phyloP scores from a whole-genome alignment of 2,888 invertebrate species.

The Pandemis cinnamomeana region DNA sequence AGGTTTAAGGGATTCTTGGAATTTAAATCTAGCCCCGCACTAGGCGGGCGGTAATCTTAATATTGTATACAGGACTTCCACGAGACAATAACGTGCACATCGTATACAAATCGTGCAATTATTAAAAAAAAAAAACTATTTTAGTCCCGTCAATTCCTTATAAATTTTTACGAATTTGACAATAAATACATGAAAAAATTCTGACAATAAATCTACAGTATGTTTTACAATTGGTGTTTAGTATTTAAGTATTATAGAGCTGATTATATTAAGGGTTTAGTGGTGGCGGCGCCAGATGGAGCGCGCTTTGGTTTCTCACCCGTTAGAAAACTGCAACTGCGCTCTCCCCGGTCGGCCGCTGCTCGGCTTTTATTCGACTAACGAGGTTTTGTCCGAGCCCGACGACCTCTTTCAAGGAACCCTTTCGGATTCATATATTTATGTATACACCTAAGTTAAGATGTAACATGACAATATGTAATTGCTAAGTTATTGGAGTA shows the following conservation, averaged over 20 bases:
- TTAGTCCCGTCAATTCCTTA: slow-evolving; percentile 70
- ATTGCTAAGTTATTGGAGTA: slow-evolving; percentile 26
- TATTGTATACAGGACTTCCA: slow-evolving; percentile 53
- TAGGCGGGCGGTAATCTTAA: slow-evolving; percentile 46
- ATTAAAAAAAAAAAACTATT: slow-evolving; percentile 50
- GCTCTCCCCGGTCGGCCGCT: neutral
- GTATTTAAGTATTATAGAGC: slow-evolving; percentile 54
- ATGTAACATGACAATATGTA: slow-evolving; percentile 36
- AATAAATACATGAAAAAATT: slow-evolving; percentile 53
- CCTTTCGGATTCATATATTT: neutral
- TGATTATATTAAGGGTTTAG: slow-evolving; percentile 33
- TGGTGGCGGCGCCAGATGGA: slow-evolving; percentile 11
- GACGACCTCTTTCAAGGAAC: slow-evolving; percentile 54
- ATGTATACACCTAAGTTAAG: slow-evolving; percentile 25
- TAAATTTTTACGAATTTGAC: slow-evolving; percentile 61
- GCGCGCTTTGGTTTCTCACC: slow-evolving; percentile 28
- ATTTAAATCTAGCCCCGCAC: slow-evolving; percentile 44
- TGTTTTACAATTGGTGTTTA: slow-evolving; percentile 71
- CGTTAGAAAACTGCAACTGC: slow-evolving; percentile 24
- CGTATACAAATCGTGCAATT: slow-evolving; percentile 75
- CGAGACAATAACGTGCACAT: slow-evolving; percentile 68
- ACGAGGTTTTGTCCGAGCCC: slow-evolving; percentile 62
- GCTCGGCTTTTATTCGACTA: slow-evolving; percentile 47
- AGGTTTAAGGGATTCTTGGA: slow-evolving; percentile 65
- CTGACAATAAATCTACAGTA: slow-evolving; percentile 65